Conservation (phyloP, 2,888 invertebrate species). For the Parochlus steinenii region DNA sequence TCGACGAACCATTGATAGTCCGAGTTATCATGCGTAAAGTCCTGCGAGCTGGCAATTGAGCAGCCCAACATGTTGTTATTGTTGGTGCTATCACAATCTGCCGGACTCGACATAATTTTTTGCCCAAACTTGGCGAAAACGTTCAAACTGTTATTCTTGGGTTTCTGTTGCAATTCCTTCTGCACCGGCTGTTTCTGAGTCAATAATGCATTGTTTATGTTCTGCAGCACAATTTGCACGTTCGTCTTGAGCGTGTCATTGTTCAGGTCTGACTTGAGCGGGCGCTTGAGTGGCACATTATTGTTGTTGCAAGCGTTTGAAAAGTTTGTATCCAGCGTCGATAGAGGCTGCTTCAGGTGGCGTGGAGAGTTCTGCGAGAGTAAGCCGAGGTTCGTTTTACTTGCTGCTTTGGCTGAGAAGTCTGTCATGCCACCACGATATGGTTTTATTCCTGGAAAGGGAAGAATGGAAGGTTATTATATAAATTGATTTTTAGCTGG, state of each 20-base stretch:
- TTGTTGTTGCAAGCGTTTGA: slow-evolving; percentile 15
- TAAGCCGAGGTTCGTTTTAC: slow-evolving; percentile 23
- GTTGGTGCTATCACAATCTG: slow-evolving; percentile 24
- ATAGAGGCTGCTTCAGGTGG: slow-evolving; percentile 16
- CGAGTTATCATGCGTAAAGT: slow-evolving; percentile 70
- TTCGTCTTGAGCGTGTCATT: slow-evolving; percentile 31
- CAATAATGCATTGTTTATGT: slow-evolving; percentile 29
- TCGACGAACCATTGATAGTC: slow-evolving; percentile 86
- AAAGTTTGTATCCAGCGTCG: slow-evolving; percentile 20
- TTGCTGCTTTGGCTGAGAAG: slow-evolving; percentile 28
- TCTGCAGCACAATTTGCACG: slow-evolving; percentile 30
- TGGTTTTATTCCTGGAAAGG: slow-evolving; percentile 26
- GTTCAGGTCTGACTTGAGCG: slow-evolving; percentile 23
- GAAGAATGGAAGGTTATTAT: slow-evolving; percentile 7
- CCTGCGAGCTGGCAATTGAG: slow-evolving; percentile 33
- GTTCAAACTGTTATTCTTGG: slow-evolving; percentile 8
- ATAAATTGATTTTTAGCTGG: neutral
- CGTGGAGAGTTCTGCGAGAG: slow-evolving; percentile 15
- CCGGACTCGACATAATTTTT: slow-evolving; percentile 22
- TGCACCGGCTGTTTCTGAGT: slow-evolving; percentile 17
- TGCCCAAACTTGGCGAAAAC: slow-evolving; percentile 4
- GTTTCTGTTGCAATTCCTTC: neutral
- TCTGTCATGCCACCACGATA: slow-evolving; percentile 33
- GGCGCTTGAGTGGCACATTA: slow-evolving; percentile 8
- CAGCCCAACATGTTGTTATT: slow-evolving; percentile 26